Base-by-base conservation (phyloP, 2,888 invertebrate species). In the Drosophila antonietae region DNA sequence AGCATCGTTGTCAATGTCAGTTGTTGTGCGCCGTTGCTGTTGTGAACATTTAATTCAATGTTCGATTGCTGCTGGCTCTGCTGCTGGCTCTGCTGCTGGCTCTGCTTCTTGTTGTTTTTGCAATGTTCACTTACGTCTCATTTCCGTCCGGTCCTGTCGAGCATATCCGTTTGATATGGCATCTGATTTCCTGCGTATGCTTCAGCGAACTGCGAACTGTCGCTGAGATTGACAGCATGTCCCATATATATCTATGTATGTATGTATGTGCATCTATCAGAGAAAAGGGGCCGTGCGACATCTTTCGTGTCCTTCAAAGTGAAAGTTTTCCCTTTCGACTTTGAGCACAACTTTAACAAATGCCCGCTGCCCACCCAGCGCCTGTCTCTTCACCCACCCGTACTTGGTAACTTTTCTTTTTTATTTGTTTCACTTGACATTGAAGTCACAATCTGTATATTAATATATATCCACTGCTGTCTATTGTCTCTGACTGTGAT, bases 141-240 rank as follows among this genome's bases (percentile, higher is more conserved):
- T 81, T 84, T 86, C 83, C 83, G 81, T 73, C 68, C 75, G 70
- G 70, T 63, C 72, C 60, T 83, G 83, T 86, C 75, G 59, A 69
- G 70, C 80, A 80, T 65, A 75, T 83, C 84, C 83, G 81, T 63
- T 64, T 68, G 81, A 84, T 87, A 84, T 83, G 81, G 87, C 87
- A 80, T 78, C 84, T 75, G 83, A 84, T 84, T 87, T 84, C 84
- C 83, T 87, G 64, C 80, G 67, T 75, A 52, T 78, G 85, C 82
- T 75, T 73, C 78, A 80, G 20, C 78, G 78, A 78, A 20, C 79
- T 59, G 58, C 70, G 49, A 67, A 60, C 58, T 56, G 62, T 55
- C 78, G 57, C 78, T 61, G 68, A 64, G 87, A 86, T 74, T 83
- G 83, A 83, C 83, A 80, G 70, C 43, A 53, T 67, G 60, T 73